Conservation (phyloP, 2,888 invertebrate species). For the Agrotis exclamationis region DNA sequence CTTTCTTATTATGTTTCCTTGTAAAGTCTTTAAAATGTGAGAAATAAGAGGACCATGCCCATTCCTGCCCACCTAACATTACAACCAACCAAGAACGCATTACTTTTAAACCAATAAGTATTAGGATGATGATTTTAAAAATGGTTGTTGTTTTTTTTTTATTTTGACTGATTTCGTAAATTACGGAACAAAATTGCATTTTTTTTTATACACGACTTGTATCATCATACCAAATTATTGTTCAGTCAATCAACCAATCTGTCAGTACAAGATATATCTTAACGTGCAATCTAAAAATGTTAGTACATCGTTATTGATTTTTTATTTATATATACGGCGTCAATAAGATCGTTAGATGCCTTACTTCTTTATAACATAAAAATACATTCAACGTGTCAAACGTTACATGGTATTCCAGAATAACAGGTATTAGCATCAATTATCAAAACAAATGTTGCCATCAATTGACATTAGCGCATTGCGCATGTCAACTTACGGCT, state of each 20-base stretch:
- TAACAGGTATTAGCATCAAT: neutral
- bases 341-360: neutral
- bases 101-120: neutral
- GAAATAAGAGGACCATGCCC: conserved; percentile 60
- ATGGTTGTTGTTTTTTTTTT: too few species aligned
- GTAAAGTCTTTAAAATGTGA: conserved; percentile 61
- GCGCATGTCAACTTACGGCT: neutral
- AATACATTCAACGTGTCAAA: neutral
- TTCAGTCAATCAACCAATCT: too few species aligned
- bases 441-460: neutral
- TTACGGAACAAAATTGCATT: too few species aligned
- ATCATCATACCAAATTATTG: too few species aligned
- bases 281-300: too few species aligned
- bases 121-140: neutral
- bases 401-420: neutral
- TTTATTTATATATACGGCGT: neutral
- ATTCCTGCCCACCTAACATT: neutral
- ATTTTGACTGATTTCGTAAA: too few species aligned
- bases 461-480: neutral
- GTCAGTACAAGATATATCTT: too few species aligned
- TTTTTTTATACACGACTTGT: too few species aligned
- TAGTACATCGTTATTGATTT: too few species aligned
- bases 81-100: neutral
- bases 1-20: conserved; percentile 88
- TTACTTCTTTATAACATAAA: neutral